Base-by-base conservation (phyloP, 2,888 invertebrate genomes). In the Platycnemis pennipes region DNA sequence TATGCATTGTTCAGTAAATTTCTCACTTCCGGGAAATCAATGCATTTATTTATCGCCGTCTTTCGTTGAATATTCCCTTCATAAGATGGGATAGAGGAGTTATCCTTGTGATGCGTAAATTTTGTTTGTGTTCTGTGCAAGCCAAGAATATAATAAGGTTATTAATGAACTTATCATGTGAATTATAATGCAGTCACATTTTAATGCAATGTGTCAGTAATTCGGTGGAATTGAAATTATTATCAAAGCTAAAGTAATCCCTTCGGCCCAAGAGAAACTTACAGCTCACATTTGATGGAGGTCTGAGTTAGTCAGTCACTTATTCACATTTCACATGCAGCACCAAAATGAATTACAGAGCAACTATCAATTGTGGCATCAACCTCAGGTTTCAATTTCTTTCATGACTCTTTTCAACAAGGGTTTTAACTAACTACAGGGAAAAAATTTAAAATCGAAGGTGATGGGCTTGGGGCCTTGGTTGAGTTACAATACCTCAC, bases 201-300 rank as follows among this genome's bases (percentile, higher is more conserved):
- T 56, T 56, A 56, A 22, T 56, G 22, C 56, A 56, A 56, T 56
- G 56, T 56, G 56, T 11, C 22, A 56, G 56, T 56, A 56, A 56
- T 56, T 56, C 13, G 56, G 56, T 11, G 56, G 22, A 56, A 56
- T 22, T 56, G 56, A 56, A 56, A 56, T 56, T 56, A 56, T 56
- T 56, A 56, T 56, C 56, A n/a, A n/a, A n/a, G n/a, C n/a, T n/a
- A 56, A 56, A 56, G 56, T 56, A 56, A 56, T 56, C 56, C 56
- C 56, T n/a, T 56, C 56, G 22, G 56, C 22, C 56, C 56, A 56
- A 22, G 3, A 19, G 56, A 56, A 56, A 56, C 56, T 56, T 56
- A 56, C 56, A 13, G 19, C 8, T 56, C 56, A 56, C 56, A 16
- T 56, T 56, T 56, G 56, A 56, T 56, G 22, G 56, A 56, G 22